Conservation (phyloP, 92 coral and sea anemone species). For the Blastomussa wellsi region DNA sequence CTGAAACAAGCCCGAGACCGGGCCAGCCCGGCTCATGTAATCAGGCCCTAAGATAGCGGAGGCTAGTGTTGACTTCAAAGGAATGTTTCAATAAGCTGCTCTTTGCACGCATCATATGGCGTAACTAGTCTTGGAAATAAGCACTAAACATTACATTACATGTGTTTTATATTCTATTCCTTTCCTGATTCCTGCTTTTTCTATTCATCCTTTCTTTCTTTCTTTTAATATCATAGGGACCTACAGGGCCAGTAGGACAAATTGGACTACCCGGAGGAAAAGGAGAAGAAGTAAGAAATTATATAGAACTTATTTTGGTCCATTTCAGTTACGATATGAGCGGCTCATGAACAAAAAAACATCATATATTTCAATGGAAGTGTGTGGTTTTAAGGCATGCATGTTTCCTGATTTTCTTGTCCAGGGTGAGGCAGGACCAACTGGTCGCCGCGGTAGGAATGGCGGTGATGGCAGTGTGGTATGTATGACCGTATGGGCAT, state of each 20-base stretch:
- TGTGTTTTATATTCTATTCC: no score
- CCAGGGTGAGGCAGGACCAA: conserved; percentile 23
- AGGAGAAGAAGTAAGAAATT: conserved; percentile 22
- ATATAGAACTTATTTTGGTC: not conserved
- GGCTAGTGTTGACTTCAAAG: no score
- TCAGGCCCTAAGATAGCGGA: no score
- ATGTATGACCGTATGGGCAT: not conserved
- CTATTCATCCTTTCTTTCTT: not conserved
- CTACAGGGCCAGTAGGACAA: conserved; percentile 5
- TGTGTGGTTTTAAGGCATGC: not conserved
- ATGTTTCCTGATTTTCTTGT: not conserved
- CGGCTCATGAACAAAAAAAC: not conserved
- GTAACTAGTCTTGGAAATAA: no score
- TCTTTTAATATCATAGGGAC: not conserved
- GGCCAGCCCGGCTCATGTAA: no score
- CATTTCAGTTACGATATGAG: no score
- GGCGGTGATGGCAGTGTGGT: conserved; percentile 27
- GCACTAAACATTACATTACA: no score
- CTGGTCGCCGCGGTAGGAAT: conserved; percentile 24
- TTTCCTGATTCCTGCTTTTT: no score
- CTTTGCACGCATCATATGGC: no score
- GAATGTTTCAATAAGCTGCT: no score
- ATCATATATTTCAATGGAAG: not conserved
- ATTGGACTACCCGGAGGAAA: conserved; percentile 7
- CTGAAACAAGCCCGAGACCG: no score